phyloP scores from a whole-genome alignment of 1,140 invertebrate species.

The Ephestia elutella region DNA sequence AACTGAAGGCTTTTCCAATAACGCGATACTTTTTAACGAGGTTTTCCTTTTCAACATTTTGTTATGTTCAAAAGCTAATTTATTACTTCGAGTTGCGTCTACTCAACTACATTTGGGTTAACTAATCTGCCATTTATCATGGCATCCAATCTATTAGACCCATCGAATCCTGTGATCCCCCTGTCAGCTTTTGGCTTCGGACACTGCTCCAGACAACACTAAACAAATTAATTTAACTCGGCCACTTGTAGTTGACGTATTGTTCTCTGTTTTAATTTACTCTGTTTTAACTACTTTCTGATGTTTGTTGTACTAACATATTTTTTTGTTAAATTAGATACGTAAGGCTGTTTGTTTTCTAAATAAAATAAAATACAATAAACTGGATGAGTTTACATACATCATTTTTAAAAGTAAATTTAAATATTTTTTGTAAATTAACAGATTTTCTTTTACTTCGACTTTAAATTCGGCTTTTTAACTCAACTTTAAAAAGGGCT shows the following conservation, averaged over 20 bases:
- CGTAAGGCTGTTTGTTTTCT: too few relatives aligned
- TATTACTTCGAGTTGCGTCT: not conserved
- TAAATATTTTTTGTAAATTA: too few relatives aligned
- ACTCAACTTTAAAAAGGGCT: too few relatives aligned
- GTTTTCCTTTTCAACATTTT: too few relatives aligned
- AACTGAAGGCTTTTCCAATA: too few relatives aligned
- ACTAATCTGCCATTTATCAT: conserved; percentile 2
- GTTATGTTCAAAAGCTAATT: not conserved
- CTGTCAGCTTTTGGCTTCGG: not conserved
- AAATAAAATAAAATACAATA: too few relatives aligned
- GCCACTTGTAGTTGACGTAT: conserved; percentile 16
- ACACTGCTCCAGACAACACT: not conserved
- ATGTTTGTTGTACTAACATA: not conserved
- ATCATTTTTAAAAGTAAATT: too few relatives aligned
- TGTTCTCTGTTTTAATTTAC: conserved; percentile 37
- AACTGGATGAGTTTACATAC: too few relatives aligned
- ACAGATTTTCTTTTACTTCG: too few relatives aligned
- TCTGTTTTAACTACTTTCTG: conserved; percentile 38
- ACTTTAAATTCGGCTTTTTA: too few relatives aligned
- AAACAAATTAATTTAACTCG: conserved; percentile 16
- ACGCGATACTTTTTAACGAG: too few relatives aligned
- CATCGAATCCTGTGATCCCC: not conserved
- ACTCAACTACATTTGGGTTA: not conserved
- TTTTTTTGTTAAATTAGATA: too few relatives aligned
- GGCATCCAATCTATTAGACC: not conserved